Conservation (phyloP, 2,888 invertebrate genomes). For the Meloe dianella region DNA sequence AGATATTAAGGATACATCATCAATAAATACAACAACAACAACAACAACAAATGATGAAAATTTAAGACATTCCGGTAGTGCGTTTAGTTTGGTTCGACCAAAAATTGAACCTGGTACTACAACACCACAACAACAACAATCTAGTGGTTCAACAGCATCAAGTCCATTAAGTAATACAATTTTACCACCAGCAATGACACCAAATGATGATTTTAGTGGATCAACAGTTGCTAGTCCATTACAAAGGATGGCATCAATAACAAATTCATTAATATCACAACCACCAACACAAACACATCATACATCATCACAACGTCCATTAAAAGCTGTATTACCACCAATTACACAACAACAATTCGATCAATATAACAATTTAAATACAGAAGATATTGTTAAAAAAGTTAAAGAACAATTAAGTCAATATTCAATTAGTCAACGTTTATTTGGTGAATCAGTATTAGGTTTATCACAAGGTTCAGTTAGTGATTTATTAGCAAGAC, state of each 20-base stretch:
- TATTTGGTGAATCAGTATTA: constrained; percentile 98
- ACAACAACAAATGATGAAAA: constrained; percentile 61
- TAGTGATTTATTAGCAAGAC: constrained; percentile 93
- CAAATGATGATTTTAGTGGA: constrained; percentile 79
- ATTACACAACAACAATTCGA: constrained; percentile 99
- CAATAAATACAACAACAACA: too few relatives aligned
- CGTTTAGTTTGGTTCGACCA: constrained; percentile 87
- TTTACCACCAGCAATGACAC: constrained; percentile 82
- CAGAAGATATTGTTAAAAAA: constrained; percentile 97
- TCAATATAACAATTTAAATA: constrained; percentile 95
- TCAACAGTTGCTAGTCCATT: constrained; percentile 90
- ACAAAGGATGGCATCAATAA: constrained; percentile 97
- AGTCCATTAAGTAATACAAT: constrained; percentile 86
- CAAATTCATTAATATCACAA: constrained; percentile 93
- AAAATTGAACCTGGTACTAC: constrained; percentile 76
- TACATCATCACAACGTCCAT: constrained; percentile 81
- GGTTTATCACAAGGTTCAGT: constrained; percentile 97
- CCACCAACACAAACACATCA: constrained; percentile 87
- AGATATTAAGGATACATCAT: constrained; percentile 60
- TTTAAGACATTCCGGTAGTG: constrained; percentile 78
- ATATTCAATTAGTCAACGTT: constrained; percentile 95
- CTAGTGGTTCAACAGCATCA: constrained; percentile 78
- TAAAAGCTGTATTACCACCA: constrained; percentile 95
- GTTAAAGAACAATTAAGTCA: constrained; percentile 94
- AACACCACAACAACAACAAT: constrained; percentile 61